Evolutionary conservation across 2,113 vertebrate species (phyloP).

Genomic region (Aythya baeri): DNA sequence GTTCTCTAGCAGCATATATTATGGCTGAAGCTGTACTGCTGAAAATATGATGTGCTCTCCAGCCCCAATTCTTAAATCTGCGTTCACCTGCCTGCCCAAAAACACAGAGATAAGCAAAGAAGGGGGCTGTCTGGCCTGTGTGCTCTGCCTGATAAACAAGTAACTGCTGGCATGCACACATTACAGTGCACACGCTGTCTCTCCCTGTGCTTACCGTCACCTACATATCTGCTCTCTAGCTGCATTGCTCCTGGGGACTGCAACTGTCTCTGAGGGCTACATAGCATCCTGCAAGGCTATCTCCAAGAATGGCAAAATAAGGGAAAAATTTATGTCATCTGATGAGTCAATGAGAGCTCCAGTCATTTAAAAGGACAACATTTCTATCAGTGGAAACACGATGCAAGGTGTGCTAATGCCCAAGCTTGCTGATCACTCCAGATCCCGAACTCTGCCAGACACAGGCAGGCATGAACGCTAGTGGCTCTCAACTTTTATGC

Average conservation of each 20-base stretch:
- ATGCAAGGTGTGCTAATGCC: not conserved
- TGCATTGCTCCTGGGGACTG: not conserved
- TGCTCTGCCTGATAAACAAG: constrained; percentile 18
- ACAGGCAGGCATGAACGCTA: not conserved
- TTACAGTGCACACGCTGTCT: not conserved
- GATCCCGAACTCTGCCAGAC: not conserved
- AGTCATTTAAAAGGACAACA: not conserved
- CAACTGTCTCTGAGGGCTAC: not conserved
- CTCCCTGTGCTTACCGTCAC: not conserved
- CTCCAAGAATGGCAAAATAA: not conserved
- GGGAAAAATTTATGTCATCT: not conserved
- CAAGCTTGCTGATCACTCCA: not conserved
- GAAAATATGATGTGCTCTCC: not conserved
- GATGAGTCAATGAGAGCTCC: not conserved
- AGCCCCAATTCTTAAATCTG: not conserved
- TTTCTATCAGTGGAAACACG: not conserved
- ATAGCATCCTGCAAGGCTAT: not conserved
- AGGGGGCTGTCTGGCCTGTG: not conserved
- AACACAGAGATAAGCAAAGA: constrained; percentile 23
- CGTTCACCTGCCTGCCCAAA: not conserved
- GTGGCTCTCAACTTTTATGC: not conserved
- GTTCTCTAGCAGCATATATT: not conserved
- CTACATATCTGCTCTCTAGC: not conserved
- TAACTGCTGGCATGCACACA: not conserved
- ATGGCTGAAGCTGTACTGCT: not conserved